Conservation (phyloP, 2,113 vertebrate genomes). For the Tetrax tetrax region DNA sequence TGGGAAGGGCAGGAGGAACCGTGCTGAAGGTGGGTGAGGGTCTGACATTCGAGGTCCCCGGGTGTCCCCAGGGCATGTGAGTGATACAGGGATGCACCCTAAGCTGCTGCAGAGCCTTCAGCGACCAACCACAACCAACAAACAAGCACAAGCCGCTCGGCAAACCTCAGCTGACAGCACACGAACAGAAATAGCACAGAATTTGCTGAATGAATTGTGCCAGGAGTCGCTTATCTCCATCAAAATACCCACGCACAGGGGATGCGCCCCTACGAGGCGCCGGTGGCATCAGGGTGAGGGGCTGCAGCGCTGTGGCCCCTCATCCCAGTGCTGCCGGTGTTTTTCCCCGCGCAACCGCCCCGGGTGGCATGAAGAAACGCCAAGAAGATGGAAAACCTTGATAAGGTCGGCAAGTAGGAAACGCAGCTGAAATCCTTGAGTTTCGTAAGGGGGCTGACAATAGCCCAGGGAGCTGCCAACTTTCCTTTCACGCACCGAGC, state of each 20-base stretch:
- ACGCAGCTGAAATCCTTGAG: background rate
- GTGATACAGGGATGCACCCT: no score
- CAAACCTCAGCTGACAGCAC: background rate
- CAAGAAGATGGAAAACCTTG: background rate
- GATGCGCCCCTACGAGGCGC: background rate
- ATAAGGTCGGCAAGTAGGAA: constrained; percentile 40
- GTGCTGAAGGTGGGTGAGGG: background rate
- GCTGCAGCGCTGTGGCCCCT: background rate
- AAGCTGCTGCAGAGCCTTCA: background rate
- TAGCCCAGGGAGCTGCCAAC: constrained; percentile 37
- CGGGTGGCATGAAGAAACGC: background rate
- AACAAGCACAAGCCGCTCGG: accelerated
- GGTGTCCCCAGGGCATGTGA: background rate
- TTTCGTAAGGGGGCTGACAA: constrained; percentile 20
- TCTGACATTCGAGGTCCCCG: no score
- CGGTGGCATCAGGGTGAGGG: accelerated
- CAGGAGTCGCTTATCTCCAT: background rate
- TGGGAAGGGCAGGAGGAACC: background rate
- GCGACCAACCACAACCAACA: background rate
- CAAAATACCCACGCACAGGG: background rate
- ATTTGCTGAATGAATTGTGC: background rate
- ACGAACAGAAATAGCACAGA: accelerated
- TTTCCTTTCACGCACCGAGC: background rate
- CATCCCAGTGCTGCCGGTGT: accelerated
- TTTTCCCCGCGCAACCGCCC: background rate